Evolutionary conservation across 1,140 invertebrate genomes (phyloP), one percentile per base, ranked within the genome.

Genomic region (Eurosta solidaginis): DNA sequence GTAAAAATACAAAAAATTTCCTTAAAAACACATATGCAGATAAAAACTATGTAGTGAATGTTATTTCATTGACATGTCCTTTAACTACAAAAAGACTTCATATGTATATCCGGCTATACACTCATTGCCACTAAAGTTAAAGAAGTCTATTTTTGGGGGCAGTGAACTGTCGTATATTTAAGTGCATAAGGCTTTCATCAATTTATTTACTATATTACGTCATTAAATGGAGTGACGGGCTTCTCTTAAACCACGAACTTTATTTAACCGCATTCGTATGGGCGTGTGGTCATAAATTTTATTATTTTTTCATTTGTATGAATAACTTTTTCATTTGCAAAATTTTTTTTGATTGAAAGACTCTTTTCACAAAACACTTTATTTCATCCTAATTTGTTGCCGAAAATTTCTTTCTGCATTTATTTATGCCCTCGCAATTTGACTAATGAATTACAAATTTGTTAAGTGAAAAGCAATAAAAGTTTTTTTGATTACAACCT

Each of bases 71-170:
- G 50, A 12, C 9, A 54, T 4, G 29, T 2, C 29, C 54, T 14
- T 59, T 59, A 59, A 14, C 33, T 10, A 14, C 29, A 1, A 17
- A 1, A 59, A 54, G 50, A 4, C 12, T 17, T 12, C 14, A n/a
- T n/a, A n/a, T n/a, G n/a, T n/a, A n/a, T n/a, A n/a, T n/a, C n/a
- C n/a, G n/a, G n/a, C n/a, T n/a, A 49, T n/a, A 4, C 45, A 52
- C 49, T 52, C 17, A 22, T 25, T 52, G n/a, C 4, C 54, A 63
- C 36, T 33, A 29, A 29, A 40, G 17, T 68, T 68, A 1, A 22
- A 20, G 59, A 10, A 68, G 36, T 36, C n/a, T 68, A 68, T 20
- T 68, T 68, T 68, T 68, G 20, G 59, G 33, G n/a, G 59, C 59
- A 68, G 33, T 68, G 59, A 68, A 68, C 33, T 68, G 17, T 42